Base-by-base conservation (phyloP, 2,888 invertebrate species). In the Choreutis nemorana region DNA sequence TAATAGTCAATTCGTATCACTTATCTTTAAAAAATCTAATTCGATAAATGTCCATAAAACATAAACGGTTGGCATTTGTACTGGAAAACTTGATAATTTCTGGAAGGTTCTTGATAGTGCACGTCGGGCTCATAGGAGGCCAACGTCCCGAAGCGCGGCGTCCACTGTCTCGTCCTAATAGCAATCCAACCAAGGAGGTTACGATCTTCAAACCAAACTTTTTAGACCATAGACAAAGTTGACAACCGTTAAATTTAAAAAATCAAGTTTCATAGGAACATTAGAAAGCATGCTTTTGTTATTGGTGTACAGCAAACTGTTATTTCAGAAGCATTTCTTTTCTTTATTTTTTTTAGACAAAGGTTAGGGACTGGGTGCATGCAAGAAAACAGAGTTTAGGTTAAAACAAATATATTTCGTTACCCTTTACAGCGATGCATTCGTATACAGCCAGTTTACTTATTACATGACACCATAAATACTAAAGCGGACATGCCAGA, bases 71-170 rank as follows among this genome's bases (percentile, higher is more conserved):
- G 18, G 18, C 4, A 18, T 18, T 8, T 8, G 8, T 23, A 9
- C 9, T 23, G 23, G 23, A 23, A 23, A 10, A 9, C 14, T 5
- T 9, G n/a, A 9, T n/a, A 15, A 27, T 22, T 29, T 20, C 16
- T 31, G 37, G 39, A 34, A 35, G 31, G 28, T 20, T 26, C 29
- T 36, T 40, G 39, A 39, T 36, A 41, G 36, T 42, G 38, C 37
- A 33, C 29, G 39, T 29, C 35, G 39, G 23, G 35, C 43, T 71
- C 87, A 94, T 68, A 93, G 89, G 64, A 95, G 87, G 68, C 94
- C 95, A 83, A 94, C 91, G 78, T 95, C 95, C 71, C 90, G 89
- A 66, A 95, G 89, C 66, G 94, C 91, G 63, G 90, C 91, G 81
- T 94, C 94, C 81, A 94, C 89, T 59, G 91, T 92, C 87, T 95